Evolutionary conservation across 2,888 invertebrate genomes (phyloP), one percentile per base, ranked within the genome.

Genomic region (Mimas tiliae): DNA sequence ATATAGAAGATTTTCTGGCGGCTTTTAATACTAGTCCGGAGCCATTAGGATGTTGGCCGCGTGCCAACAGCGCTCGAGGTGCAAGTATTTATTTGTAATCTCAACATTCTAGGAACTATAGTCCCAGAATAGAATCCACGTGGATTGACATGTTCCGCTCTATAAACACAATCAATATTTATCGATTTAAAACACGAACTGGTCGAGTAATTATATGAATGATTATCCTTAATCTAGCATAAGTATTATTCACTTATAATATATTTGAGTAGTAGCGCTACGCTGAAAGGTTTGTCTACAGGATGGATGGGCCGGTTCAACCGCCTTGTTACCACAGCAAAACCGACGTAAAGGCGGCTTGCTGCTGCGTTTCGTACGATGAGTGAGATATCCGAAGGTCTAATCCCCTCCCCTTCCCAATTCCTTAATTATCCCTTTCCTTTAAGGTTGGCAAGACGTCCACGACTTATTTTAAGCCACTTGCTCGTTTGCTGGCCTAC

Each of bases 51-150:
- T 83, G 84, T 87, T 93, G 93, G 93, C 88, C 42, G 58, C 48
- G 67, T 51, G 89, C 93, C 93, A 93, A 78, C 71, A 77, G 68
- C 79, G 78, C 79, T 81, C 86, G 85, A 89, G 88, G 88, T 90
- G 90, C 86, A 85, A 86, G 84, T 90, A 86, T 82, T 82, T 91
- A 90, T 92, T 91, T 88, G 90, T 91, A 85, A 89, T 86, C 86
- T 85, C 81, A 87, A 89, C 88, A 91, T 90, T 91, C 91, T 88
- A 90, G 92, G 91, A 93, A 92, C 91, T 91, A 87, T 83, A 82
- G 86, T 89, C 90, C 88, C 81, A 83, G 87, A 93, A 91, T 91
- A 91, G 91, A 86, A 84, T 83, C 82, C 87, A 86, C 82, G 82
- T 80, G 83, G 83, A 85, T 82, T 42, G 51, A 62, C 51, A 64